Base-by-base conservation (phyloP, 2,888 invertebrate species). In the Meta bourneti region DNA sequence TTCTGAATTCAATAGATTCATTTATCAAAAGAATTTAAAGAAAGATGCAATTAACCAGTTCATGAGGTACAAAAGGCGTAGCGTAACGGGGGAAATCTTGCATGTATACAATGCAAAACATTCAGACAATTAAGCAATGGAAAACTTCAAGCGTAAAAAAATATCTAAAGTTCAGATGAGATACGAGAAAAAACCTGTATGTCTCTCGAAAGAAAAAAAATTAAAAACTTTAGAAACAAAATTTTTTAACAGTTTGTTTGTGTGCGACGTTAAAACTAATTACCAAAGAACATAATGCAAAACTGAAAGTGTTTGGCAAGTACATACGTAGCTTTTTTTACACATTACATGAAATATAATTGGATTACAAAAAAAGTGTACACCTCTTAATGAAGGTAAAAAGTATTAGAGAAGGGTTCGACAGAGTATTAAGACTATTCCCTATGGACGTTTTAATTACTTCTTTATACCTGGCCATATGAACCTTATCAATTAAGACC, bases 191-290 rank as follows among this genome's bases (percentile, higher is more conserved):
- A 74, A 54, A 75, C 48, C 52, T 48, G 13, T 48, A 72, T 72
- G 51, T 51, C 69, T 51, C 69, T 19, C 51, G 52, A 2, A 52
- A 34, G 69, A 69, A 81, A 80, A 81, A 81, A 69, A 6, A n/a
- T 48, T 75, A 20, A 74, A 54, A 84, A 61, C 61, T 16, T 61
- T n/a, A 61, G 61, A 9, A 61, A 61, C 16, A 61, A 61, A 61
- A 61, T 61, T 52, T 84, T 82, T 75, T 75, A 75, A 84, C 74
- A 72, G 54, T 74, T 61, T 51, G 72, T 75, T 82, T 82, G 71
- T 61, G 70, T 70, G 72, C 74, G 52, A 83, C 52, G 71, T 75
- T 61, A 74, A 84, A 84, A 75, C 84, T 84, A 84, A 84, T 84
- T 84, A 84, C 72, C 52, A 82, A n/a, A 13, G 71, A 72, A 75